Evolutionary conservation across 2,797 vertebrate genomes (phyloP), one percentile per base, ranked within the genome.

Genomic region (Characodon lateralis): DNA sequence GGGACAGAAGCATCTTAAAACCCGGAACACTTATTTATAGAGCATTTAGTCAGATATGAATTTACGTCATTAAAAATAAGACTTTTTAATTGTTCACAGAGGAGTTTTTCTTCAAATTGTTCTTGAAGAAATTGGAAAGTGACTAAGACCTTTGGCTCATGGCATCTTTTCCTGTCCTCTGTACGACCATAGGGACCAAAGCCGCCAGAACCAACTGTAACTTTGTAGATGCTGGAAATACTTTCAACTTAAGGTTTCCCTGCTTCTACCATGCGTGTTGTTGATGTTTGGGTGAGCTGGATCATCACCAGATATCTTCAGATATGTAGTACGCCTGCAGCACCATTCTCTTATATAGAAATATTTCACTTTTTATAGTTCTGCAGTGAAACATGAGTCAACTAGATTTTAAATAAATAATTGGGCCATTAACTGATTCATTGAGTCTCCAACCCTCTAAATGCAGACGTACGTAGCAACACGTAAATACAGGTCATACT

Each of bases 1-100:
- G 73, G 24, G 28, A 73, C 50, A n/a, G 35, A 48, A 71, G 61
- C 18, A 14, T 78, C 79, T 73, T 73, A 58, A 76, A 53, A 61
- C 68, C 59, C 16, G 41, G 28, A 55, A 35, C n/a, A 43, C 56
- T 41, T 79, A 74, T 74, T 79, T 74, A 74, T 43, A 28, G 31
- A 58, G 63, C 70, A 55, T 59, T 59, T 46, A 59, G 7, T 51
- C 16, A 28, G 48, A 48, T 14, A 7, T 26, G 12, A 69, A 46
- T 24, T 48, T 26, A 5, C 43, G 10, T 48, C 41, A 46, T 69
- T 69, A 26, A 14, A 26, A 41, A 59, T 4, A 24, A 26, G 56
- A 65, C 31, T 1, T 46, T 46, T 69, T 3, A 43, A 43, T n/a
- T 2, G 65, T 43, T 68, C 63, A 66, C 35, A 6, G 20, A 24